Evolutionary conservation across 2,797 vertebrate genomes (phyloP), one percentile per base, ranked within the genome.

Genomic region (Spea hammondii): DNA sequence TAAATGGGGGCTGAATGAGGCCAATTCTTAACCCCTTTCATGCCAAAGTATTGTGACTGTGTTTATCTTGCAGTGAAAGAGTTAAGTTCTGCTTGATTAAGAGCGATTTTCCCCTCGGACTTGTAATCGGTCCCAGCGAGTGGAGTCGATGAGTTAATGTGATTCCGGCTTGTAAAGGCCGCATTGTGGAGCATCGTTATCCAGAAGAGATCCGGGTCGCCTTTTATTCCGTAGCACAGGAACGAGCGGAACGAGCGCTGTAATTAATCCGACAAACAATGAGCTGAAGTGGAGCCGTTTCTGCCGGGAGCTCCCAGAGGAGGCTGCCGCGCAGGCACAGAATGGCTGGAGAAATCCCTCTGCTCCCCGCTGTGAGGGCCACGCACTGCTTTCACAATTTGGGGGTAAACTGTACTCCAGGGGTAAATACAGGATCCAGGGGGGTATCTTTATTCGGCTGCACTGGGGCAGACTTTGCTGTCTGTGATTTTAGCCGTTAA

Each of bases 251-350:
- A 87, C 79, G 82, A 88, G 87, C 82, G 74, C 76, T 86, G 87
- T 86, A 88, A 91, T 90, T 89, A 89, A 86, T 87, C 85, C 88
- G 88, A 88, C 84, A 87, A 88, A 91, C 85, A 89, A 86, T 86
- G 85, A 86, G 80, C 79, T 86, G 78, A 82, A 48, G 73, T 81
- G 76, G 76, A 79, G 85, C 77, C 85, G 83, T 70, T 85, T 85
- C 84, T 83, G 82, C 85, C 85, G 68, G 74, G 71, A 50, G 10
- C 72, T 64, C 86, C 84, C 83, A 84, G 6, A 46, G 86, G 87
- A 86, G 76, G 32, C 57, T 1, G 45, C 65, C 59, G 54, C 32
- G 32, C 32, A 32, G 32, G 32, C 32, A 32, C 32, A 32, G 32
- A 3, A 32, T 32, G 32, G 32, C 32, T 32, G 32, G 32, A 32